phyloP scores from a whole-genome alignment of 2,888 invertebrate genomes.

The Cephus spinipes region DNA sequence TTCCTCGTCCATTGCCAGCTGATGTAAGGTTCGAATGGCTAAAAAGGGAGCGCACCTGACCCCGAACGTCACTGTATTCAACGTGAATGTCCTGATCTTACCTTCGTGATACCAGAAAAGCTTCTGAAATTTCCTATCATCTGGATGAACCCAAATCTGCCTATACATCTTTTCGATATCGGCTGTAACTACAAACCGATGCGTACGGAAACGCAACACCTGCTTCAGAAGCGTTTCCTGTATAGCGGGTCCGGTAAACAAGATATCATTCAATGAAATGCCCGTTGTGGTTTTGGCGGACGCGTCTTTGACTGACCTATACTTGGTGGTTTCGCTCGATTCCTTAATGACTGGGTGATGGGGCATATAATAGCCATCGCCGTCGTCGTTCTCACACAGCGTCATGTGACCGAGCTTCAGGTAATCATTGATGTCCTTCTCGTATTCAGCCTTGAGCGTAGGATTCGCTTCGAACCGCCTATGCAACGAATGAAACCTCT shows the following conservation, averaged over 20 bases:
- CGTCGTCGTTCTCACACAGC: not conserved
- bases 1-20: slow-evolving; percentile 37
- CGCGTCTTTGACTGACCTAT: slow-evolving; percentile 35
- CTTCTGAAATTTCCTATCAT: slow-evolving; percentile 21
- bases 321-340: slow-evolving; percentile 32
- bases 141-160: slow-evolving; percentile 26
- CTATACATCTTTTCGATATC: slow-evolving; percentile 52
- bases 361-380: slow-evolving; percentile 12
- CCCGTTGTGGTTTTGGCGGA: slow-evolving; percentile 26
- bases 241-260: slow-evolving; percentile 39
- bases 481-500: slow-evolving; percentile 5
- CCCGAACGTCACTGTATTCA: slow-evolving; percentile 30
- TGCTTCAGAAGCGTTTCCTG: slow-evolving; percentile 39
- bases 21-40: slow-evolving; percentile 36
- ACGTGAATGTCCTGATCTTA: slow-evolving; percentile 32
- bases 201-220: slow-evolving; percentile 38
- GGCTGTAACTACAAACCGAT: slow-evolving; percentile 37
- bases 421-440: slow-evolving; percentile 22
- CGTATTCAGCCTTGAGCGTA: slow-evolving; percentile 10
- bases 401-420: slow-evolving; percentile 23
- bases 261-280: slow-evolving; percentile 38
- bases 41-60: slow-evolving; percentile 37
- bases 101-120: slow-evolving; percentile 21
- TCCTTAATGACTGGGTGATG: slow-evolving; percentile 33
- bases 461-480: slow-evolving; percentile 10